Base-by-base conservation (phyloP, 2,888 invertebrate genomes). In the Thyatira batis region DNA sequence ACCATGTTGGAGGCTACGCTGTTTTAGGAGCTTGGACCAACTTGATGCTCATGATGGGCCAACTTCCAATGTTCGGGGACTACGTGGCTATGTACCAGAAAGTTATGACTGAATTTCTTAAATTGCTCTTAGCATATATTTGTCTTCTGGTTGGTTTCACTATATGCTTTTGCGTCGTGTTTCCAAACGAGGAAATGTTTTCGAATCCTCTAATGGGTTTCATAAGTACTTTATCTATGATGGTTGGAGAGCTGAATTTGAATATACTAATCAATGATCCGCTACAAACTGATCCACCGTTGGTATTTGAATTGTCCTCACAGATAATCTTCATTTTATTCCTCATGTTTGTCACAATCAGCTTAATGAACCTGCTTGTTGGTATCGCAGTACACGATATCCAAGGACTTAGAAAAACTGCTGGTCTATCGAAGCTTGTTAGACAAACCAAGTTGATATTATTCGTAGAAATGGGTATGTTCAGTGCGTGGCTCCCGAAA, bases 81-180 rank as follows among this genome's bases (percentile, higher is more conserved):
- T 97, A 97, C 76, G 97, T 97, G 0, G 97, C 97, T 0, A 97
- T 97, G 97, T 97, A 97, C 68, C 97, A 96, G 1, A 95, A 96
- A 78, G 97, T 97, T 0, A 94, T 96, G 68, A 95, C 95, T 0
- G 97, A 97, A 84, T 97, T 97, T 68, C 94, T 96, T 21, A 96
- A 97, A 74, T 87, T 97, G 11, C 92, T 97, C 25, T 85, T 96
- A 67, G 97, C 97, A 0, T 97, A 97, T 74, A 95, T 96, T 0
- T 97, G 97, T 70, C 92, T 97, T 50, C 85, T 97, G 23, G 94
- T 97, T 17, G 97, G 97, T 0, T 97, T 97, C 71, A 96, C 97
- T 0, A 95, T 97, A 46, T 96, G 96, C 71, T 97, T 97, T 76
- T 97, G 96, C 82, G 96, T 97, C 0, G 95, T 97, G 52, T 97